These are phyloP conservation scores for Psephotus haematonotus DNA, from an alignment of 2,113 vertebrate genomes.

Conservation along the genomic window DNA sequence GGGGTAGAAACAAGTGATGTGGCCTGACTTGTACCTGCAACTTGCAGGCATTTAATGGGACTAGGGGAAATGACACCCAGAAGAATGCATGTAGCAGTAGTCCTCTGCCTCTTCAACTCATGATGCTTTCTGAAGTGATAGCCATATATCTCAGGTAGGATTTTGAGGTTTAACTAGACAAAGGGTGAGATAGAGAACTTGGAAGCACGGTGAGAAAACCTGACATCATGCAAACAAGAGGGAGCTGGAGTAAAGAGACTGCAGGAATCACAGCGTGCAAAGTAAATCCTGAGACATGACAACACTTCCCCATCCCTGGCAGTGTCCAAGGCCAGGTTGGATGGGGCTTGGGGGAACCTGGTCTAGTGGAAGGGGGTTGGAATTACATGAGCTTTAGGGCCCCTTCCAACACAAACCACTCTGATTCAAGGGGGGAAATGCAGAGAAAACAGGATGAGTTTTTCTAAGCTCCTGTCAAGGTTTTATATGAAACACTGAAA, in stretches of 20 bases:
- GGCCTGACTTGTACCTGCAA: not conserved
- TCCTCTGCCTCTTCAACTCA: not conserved
- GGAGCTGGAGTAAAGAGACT: not conserved
- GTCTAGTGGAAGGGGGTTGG: not conserved
- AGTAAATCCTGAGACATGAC: not conserved
- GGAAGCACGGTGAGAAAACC: not conserved
- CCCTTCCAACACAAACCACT: not conserved
- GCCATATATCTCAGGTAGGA: not conserved
- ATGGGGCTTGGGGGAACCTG: not conserved
- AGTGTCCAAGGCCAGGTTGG: not conserved
- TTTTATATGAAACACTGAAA: not conserved
- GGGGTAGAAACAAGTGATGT: not conserved
- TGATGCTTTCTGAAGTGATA: not conserved
- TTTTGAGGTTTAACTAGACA: not conserved
- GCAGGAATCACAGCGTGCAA: not conserved
- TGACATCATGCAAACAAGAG: not conserved
- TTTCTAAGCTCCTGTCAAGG: not conserved
- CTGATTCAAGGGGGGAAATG: not conserved
- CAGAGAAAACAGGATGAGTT: not conserved
- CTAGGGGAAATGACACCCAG: not conserved
- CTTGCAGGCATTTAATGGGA: not conserved
- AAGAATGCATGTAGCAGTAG: not conserved
- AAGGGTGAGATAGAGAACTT: not conserved
- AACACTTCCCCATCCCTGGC: not conserved
- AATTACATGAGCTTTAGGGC: not conserved